phyloP scores from a whole-genome alignment of 2,113 vertebrate genomes.

The Tyto alba region DNA sequence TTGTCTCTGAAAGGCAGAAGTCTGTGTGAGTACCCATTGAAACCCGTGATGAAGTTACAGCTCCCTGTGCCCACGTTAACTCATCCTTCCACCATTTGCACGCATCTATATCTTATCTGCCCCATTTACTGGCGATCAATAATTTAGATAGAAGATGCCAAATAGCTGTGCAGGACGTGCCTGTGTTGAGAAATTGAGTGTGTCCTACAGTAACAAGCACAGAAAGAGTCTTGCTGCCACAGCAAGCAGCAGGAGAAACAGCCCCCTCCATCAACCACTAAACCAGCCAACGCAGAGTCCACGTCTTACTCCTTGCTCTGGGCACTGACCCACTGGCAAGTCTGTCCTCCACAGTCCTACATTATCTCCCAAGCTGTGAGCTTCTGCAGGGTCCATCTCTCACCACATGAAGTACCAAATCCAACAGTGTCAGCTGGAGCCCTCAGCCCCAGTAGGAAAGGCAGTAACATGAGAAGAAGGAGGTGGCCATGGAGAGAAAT shows the following conservation, averaged over 20 bases:
- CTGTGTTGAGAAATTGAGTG: neutral
- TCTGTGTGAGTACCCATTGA: neutral
- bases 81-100: neutral
- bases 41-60: neutral
- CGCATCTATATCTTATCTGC: neutral
- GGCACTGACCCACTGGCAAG: neutral
- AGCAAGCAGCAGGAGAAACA: neutral
- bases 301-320: neutral
- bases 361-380: neutral
- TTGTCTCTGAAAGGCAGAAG: neutral
- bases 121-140: neutral
- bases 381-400: neutral
- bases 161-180: neutral
- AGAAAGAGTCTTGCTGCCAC: too few species aligned
- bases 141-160: neutral
- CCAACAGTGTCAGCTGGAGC: neutral
- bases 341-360: neutral
- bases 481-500: neutral
- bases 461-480: neutral
- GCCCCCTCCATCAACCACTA: neutral
- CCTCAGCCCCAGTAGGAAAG: neutral
- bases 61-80: neutral
- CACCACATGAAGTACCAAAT: neutral
- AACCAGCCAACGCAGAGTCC: neutral
- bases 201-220: neutral